Evolutionary conservation across 2,113 vertebrate genomes (phyloP).

Genomic region (Vulpes ferrilata): DNA sequence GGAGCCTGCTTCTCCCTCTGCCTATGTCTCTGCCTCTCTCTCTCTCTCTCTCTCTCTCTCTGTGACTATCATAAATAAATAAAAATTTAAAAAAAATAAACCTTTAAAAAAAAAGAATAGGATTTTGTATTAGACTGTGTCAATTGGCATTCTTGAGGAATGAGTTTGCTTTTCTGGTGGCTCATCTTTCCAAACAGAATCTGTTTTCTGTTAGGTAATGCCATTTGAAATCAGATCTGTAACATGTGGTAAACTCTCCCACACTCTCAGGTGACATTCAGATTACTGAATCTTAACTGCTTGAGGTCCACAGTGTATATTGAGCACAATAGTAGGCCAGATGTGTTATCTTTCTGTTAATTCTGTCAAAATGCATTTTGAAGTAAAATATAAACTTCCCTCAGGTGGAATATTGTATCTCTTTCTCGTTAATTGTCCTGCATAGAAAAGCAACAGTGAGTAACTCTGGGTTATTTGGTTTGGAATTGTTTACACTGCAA

Average conservation of each 20-base stretch:
- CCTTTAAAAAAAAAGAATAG: background rate
- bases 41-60: too few relatives aligned
- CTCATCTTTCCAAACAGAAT: conserved; percentile 36
- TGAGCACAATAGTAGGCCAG: background rate
- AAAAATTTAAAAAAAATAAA: too few relatives aligned
- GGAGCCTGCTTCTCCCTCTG: too few relatives aligned
- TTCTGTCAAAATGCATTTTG: background rate
- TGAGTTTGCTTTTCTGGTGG: conserved; percentile 47
- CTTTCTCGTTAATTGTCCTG: background rate
- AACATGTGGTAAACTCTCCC: fast-evolving
- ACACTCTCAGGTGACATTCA: background rate
- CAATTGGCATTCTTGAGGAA: background rate
- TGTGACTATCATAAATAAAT: too few relatives aligned
- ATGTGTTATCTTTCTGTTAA: background rate
- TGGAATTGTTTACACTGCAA: background rate
- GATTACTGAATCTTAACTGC: background rate
- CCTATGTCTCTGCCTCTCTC: too few relatives aligned
- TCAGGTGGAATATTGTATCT: background rate
- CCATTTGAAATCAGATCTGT: background rate
- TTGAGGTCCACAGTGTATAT: background rate
- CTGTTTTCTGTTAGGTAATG: background rate
- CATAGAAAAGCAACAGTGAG: background rate
- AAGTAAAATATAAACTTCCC: background rate
- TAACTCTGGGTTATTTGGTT: background rate
- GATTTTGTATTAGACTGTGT: conserved; percentile 56